Conservation (phyloP, 2,113 vertebrate genomes). For the Forbesichthys agassizii region DNA sequence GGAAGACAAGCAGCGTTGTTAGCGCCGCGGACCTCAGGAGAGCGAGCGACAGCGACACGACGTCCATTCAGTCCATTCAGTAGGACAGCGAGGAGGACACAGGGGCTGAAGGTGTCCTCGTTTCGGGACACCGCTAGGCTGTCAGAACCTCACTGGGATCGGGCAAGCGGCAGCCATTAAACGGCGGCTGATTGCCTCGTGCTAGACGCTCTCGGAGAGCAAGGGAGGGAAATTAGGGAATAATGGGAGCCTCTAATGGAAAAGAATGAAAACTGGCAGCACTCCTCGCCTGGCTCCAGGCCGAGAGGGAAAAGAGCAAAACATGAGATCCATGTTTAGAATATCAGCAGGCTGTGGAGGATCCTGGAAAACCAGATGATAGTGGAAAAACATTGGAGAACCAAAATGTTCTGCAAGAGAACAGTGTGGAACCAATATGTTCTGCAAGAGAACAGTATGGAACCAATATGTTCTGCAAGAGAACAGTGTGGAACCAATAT, state of each 20-base stretch:
- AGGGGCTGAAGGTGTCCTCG: too few relatives aligned
- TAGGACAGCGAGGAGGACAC: too few relatives aligned
- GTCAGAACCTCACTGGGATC: constrained; percentile 28
- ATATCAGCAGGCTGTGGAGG: background rate
- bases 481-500: too few relatives aligned
- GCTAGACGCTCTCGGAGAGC: constrained; percentile 65
- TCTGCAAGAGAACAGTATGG: too few relatives aligned
- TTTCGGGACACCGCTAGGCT: constrained; percentile 2
- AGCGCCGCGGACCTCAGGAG: constrained; percentile 26
- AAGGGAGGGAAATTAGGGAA: constrained; percentile 75
- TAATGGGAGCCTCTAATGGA: constrained; percentile 76
- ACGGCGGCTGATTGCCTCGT: constrained; percentile 73
- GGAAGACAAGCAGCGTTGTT: constrained; percentile 50
- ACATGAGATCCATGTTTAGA: constrained; percentile 1
- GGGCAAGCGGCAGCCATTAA: constrained; percentile 66
- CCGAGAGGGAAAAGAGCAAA: constrained; percentile 24
- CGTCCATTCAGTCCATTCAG: constrained; percentile 24
- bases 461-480: too few relatives aligned
- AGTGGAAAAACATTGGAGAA: constrained; percentile 38
- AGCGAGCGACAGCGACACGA: constrained; percentile 29
- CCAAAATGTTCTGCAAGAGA: constrained; percentile 12
- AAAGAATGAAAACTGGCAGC: constrained; percentile 76
- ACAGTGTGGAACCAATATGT: too few relatives aligned
- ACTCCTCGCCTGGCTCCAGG: constrained; percentile 47
- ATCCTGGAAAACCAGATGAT: background rate